Percentiles rank a stretch among this genome's conserved stretches.
phyloP scores from a whole-genome alignment of 2,888 invertebrate genomes.

The Phyto melanocephala region DNA sequence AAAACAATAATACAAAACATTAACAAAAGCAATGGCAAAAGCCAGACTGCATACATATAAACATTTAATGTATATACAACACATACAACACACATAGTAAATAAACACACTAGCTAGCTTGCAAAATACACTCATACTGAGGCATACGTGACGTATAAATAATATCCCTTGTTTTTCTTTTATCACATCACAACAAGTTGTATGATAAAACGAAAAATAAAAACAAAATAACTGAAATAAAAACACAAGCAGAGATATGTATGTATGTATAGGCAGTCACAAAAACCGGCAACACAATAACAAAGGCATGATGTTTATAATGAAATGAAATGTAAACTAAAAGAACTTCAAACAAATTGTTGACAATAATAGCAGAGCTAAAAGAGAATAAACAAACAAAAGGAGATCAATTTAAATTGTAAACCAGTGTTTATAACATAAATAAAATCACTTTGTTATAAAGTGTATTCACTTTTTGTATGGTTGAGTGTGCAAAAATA shows the following conservation, averaged over 20 bases:
- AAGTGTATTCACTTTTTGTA: too few relatives aligned
- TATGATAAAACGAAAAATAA: slow-evolving; percentile 7
- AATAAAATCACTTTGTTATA: too few relatives aligned
- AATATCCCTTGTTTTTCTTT: slow-evolving; percentile 45
- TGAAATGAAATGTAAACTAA: too few relatives aligned
- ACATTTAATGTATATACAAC: background rate
- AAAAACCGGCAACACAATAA: slow-evolving; percentile 43
- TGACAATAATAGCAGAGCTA: too few relatives aligned
- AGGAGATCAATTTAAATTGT: too few relatives aligned
- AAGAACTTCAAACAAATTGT: too few relatives aligned
- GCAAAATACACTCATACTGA: background rate
- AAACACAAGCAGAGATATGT: slow-evolving; percentile 14
- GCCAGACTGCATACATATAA: background rate
- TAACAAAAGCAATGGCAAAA: background rate
- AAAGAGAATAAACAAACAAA: too few relatives aligned
- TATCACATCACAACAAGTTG: slow-evolving; percentile 42
- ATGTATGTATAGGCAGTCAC: background rate
- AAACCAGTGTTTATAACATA: too few relatives aligned
- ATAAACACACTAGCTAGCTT: background rate
- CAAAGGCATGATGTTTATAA: background rate
- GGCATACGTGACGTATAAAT: slow-evolving; percentile 40
- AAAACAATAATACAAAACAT: slow-evolving; percentile 28
- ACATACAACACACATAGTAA: background rate
- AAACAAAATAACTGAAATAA: slow-evolving; percentile 40
- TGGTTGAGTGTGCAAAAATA: too few relatives aligned